Evolutionary conservation across 2,797 vertebrate species (phyloP).

Genomic region (Acrossocheilus wenchowensis): DNA sequence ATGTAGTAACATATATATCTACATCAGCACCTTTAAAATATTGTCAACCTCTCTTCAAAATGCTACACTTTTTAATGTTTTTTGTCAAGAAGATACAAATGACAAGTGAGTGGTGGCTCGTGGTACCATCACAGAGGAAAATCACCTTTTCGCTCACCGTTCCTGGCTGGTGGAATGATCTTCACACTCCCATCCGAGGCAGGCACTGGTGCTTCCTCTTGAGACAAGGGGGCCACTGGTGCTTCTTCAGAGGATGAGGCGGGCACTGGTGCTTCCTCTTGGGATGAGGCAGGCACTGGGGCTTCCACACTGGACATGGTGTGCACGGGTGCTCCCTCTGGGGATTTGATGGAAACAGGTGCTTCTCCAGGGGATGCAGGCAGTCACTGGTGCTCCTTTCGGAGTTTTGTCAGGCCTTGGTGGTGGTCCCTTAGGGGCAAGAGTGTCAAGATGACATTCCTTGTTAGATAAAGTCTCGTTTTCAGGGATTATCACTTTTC

Average conservation of each 20-base stretch:
- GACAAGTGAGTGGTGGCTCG: no score
- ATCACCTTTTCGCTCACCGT: no score
- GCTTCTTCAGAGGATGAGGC: not conserved
- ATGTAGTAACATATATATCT: no score
- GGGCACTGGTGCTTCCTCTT: not conserved
- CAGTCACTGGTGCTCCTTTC: not conserved
- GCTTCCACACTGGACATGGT: not conserved
- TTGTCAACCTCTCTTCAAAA: no score
- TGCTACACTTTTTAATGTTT: no score
- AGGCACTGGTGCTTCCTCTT: not conserved
- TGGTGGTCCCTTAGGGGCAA: not conserved
- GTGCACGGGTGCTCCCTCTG: not conserved
- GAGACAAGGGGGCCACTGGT: not conserved
- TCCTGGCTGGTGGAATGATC: no score
- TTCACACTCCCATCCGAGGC: not conserved
- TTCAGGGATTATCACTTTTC: not conserved
- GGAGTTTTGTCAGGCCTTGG: not conserved
- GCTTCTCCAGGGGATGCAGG: not conserved
- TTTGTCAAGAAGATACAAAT: no score
- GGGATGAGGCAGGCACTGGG: not conserved
- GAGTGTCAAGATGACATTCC: not conserved
- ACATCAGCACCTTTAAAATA: no score
- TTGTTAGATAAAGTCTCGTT: not conserved
- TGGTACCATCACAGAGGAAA: no score
- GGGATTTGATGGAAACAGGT: not conserved